Conservation (phyloP, 2,797 vertebrate genomes). For the Spinibarbus caldwelli region DNA sequence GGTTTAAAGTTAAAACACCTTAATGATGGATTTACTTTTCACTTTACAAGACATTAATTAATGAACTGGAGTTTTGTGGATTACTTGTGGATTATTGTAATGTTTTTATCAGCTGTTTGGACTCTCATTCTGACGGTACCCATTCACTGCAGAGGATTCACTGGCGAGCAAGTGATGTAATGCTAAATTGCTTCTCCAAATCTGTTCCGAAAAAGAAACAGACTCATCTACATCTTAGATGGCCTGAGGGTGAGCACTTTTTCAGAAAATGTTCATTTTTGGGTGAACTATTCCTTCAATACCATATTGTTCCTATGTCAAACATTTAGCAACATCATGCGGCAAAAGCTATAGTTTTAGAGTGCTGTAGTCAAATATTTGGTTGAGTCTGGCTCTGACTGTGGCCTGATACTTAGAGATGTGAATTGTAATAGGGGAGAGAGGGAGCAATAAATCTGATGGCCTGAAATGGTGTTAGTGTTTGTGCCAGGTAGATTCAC, state of each 20-base stretch:
- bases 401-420: conserved; percentile 19
- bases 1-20: not conserved
- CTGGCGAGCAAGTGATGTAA: not conserved
- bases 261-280: not conserved
- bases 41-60: not conserved
- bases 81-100: not conserved
- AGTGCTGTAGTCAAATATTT: not conserved
- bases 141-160: not conserved
- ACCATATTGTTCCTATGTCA: conserved; percentile 15
- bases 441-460: conserved; percentile 42
- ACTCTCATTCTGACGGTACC: not conserved
- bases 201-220: not conserved
- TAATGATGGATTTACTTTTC: not conserved
- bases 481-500: conserved; percentile 39
- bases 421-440: not conserved
- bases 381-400: not conserved
- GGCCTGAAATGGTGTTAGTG: conserved; percentile 47
- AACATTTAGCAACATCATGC: conserved; percentile 5
- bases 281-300: not conserved
- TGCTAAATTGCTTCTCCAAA: not conserved
- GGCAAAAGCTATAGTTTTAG: not conserved
- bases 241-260: not conserved
- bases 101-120: not conserved
- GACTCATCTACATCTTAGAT: not conserved
- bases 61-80: not conserved